A percentile compares a stretch with the other conserved stretches of the same genome.
Evolutionary conservation across 1,140 invertebrate species (phyloP).

Genomic region (Pantala flavescens): DNA sequence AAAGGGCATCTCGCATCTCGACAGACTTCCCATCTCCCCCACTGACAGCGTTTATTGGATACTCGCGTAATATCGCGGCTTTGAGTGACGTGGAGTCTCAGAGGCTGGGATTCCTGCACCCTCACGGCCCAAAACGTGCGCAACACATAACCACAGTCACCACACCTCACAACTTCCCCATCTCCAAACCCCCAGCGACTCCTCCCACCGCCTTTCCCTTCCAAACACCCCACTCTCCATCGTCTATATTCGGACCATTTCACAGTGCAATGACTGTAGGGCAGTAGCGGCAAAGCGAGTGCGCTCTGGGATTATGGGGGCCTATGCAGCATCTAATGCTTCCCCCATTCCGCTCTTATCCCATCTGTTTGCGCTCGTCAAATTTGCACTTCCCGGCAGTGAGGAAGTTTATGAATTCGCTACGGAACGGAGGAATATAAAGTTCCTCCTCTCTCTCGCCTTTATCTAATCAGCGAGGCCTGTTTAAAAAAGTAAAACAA

Average conservation of each 20-base stretch:
- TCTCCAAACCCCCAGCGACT: neutral
- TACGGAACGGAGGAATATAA: too few species aligned
- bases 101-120: neutral
- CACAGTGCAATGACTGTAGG: neutral
- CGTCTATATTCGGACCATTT: neutral
- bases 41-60: neutral
- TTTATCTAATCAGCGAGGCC: too few species aligned
- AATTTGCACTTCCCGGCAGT: too few species aligned
- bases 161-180: neutral
- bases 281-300: neutral
- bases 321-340: neutral
- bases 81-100: neutral
- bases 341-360: neutral
- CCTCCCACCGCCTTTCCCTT: neutral
- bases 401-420: too few species aligned
- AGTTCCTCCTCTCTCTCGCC: too few species aligned
- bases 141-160: constrained; percentile 1
- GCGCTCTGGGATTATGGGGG: neutral
- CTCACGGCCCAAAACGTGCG: neutral
- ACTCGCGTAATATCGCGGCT: constrained; percentile 1
- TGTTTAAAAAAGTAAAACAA: too few species aligned
- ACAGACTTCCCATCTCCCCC: neutral
- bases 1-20: too few species aligned
- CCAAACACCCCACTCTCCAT: neutral
- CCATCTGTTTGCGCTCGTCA: neutral